These are phyloP conservation scores for Sorex araneus DNA, from an alignment of 2,113 vertebrate genomes.

Conservation along the genomic window DNA sequence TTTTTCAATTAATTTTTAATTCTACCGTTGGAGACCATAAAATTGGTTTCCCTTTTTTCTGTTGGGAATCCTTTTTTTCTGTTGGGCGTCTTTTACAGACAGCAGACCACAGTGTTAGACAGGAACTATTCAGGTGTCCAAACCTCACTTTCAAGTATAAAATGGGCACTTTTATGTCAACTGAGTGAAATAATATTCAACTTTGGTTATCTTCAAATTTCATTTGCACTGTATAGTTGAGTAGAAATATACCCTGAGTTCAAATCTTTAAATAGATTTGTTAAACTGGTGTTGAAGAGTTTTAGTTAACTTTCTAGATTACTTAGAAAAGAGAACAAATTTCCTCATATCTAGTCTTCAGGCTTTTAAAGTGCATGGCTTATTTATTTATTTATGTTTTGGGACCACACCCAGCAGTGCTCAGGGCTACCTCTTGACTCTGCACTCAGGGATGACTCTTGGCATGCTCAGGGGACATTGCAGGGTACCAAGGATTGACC, in stretches of 20 bases:
- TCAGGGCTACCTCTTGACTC: no score
- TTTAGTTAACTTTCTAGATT: background rate
- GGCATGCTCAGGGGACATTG: no score
- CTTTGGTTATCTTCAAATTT: conserved; percentile 36
- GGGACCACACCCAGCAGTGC: no score
- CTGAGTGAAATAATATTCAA: background rate
- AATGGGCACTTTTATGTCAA: background rate
- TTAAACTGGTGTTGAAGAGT: background rate
- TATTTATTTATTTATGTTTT: no score
- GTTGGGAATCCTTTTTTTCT: conserved; percentile 44
- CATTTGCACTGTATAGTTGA: background rate
- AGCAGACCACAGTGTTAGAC: background rate
- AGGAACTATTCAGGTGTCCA: background rate
- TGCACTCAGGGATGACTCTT: no score
- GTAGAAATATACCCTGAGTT: background rate
- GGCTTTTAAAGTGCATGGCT: background rate
- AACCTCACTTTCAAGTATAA: conserved; percentile 26
- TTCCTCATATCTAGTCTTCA: conserved; percentile 26
- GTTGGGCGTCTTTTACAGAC: background rate
- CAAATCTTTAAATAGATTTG: background rate
- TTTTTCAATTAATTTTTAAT: background rate
- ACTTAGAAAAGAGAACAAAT: background rate
- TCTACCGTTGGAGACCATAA: conserved; percentile 56
- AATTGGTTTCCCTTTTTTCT: conserved; percentile 26
- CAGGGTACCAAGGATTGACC: no score